These are phyloP conservation scores for Mionectes olivaceus DNA, from an alignment of 2,797 vertebrate species.

Conservation along the genomic window DNA sequence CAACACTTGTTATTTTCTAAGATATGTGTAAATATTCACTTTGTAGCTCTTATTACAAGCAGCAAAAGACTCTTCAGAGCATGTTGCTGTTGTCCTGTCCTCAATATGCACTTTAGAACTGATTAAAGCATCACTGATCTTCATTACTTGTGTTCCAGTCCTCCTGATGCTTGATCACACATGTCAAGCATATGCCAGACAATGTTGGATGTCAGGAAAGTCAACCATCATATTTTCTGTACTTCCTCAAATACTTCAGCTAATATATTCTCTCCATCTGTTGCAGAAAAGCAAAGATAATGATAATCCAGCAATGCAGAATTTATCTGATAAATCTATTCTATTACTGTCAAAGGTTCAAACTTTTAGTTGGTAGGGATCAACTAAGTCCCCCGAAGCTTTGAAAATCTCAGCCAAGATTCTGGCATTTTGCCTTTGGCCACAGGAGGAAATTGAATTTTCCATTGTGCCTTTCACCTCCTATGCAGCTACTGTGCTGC, in stretches of 20 bases:
- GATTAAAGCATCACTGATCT: conserved; percentile 1
- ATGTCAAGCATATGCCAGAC: conserved; percentile 35
- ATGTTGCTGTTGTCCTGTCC: background rate
- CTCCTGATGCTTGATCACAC: conserved; percentile 44
- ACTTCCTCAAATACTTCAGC: conserved; percentile 57
- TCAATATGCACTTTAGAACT: background rate
- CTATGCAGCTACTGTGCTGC: background rate
- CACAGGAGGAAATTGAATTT: background rate
- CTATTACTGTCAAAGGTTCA: background rate
- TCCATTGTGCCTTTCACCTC: background rate
- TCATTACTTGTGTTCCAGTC: conserved; percentile 10
- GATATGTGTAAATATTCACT: background rate
- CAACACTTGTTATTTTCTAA: background rate
- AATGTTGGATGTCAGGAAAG: conserved; percentile 29
- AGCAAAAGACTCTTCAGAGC: background rate
- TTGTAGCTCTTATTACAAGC: background rate
- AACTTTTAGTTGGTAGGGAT: background rate
- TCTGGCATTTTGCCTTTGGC: background rate
- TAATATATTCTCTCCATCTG: conserved; percentile 67
- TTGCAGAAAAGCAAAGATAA: conserved; percentile 20
- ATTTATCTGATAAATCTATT: background rate
- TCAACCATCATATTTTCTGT: conserved; percentile 56
- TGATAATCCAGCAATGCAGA: background rate
- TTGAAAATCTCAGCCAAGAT: background rate
- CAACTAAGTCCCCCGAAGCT: background rate